These are phyloP conservation scores for Premnoplex brunnescens DNA, from an alignment of 2,797 vertebrate genomes.

Conservation along the genomic window DNA sequence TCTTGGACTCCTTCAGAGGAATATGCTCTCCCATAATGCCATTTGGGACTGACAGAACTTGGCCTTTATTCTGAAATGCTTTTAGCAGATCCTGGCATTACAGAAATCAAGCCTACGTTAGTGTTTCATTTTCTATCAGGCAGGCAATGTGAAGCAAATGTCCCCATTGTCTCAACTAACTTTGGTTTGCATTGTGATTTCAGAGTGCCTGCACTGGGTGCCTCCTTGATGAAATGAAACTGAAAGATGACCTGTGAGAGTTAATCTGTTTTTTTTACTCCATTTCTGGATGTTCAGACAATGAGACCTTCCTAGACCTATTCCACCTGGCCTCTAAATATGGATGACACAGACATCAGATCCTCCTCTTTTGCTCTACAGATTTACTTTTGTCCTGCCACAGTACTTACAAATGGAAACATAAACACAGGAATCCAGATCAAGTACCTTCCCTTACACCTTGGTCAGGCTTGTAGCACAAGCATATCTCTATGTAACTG, in stretches of 20 bases:
- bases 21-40: fast-evolving
- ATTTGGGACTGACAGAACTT: neutral
- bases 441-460: neutral
- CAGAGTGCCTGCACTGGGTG: neutral
- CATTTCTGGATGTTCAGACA: neutral
- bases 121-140: neutral
- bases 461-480: neutral
- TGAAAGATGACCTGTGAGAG: neutral
- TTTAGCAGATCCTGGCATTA: neutral
- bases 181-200: neutral
- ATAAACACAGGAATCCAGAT: neutral
- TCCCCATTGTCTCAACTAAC: neutral
- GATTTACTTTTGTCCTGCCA: neutral
- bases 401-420: neutral
- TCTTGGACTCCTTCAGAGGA: neutral
- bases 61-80: neutral
- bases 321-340: neutral
- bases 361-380: neutral
- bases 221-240: neutral
- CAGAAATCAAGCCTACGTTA: neutral
- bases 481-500: neutral
- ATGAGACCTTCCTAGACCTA: neutral
- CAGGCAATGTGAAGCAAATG: neutral
- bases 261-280: neutral
- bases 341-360: neutral